These are phyloP conservation scores for Otus sunia DNA, from an alignment of 2,113 vertebrate genomes.

Conservation along the genomic window DNA sequence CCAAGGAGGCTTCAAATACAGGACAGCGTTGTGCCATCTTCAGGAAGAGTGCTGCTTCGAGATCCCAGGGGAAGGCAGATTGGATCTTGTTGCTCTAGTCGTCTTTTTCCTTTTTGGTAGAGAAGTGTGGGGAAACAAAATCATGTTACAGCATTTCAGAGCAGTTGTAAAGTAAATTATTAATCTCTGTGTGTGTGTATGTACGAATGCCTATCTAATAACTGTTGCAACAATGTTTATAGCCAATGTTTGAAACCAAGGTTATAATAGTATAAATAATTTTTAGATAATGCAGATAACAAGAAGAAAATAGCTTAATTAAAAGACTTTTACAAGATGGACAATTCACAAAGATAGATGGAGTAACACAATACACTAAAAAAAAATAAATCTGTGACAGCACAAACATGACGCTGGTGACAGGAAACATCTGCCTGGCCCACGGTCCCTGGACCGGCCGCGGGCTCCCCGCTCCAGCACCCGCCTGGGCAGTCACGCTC, in stretches of 20 bases:
- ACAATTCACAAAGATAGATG: slow-evolving; percentile 61
- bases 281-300: slow-evolving; percentile 68
- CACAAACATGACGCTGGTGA: slow-evolving; percentile 52
- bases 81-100: not conserved
- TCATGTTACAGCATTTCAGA: slow-evolving; percentile 43
- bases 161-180: slow-evolving; percentile 39
- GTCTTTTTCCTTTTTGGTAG: not conserved
- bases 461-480: not conserved
- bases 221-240: slow-evolving; percentile 67
- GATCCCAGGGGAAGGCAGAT: not conserved
- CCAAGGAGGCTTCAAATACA: not conserved
- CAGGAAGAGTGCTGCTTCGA: not conserved
- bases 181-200: not conserved
- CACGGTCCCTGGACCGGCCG: not conserved
- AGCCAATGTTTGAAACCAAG: slow-evolving; percentile 60
- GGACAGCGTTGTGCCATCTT: not conserved
- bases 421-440: slow-evolving; percentile 71
- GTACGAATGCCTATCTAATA: slow-evolving; percentile 33
- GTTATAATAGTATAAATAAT: slow-evolving; percentile 75
- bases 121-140: not conserved
- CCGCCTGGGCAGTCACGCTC: not conserved
- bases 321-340: slow-evolving; percentile 74
- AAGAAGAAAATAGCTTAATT: slow-evolving; percentile 71
- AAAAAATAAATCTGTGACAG: slow-evolving; percentile 54
- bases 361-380: slow-evolving; percentile 69